Evolutionary conservation across 2,797 vertebrate genomes (phyloP).

Genomic region (Rhynchonycteris naso): DNA sequence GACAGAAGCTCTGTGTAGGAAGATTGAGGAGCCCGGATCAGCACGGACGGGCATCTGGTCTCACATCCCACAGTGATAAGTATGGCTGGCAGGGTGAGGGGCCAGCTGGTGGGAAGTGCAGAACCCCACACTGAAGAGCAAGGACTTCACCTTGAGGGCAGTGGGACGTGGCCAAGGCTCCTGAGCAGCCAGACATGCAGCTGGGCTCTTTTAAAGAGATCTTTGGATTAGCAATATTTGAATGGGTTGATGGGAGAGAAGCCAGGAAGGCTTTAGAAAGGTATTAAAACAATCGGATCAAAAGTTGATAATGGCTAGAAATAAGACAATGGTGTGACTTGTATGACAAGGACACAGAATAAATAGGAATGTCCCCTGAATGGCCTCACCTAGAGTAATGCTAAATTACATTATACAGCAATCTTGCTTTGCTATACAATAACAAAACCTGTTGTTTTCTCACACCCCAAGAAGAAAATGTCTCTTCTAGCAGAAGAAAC

Average conservation of each 20-base stretch:
- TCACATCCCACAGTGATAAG: background rate
- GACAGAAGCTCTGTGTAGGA: background rate
- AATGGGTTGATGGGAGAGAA: background rate
- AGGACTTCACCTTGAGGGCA: background rate
- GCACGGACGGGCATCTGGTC: background rate
- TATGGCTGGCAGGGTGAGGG: background rate
- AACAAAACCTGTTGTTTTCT: background rate
- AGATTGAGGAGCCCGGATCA: background rate
- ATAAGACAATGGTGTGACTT: background rate
- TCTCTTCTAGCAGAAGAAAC: background rate
- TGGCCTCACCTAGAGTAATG: background rate
- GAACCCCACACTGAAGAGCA: background rate
- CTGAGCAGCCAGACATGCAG: no score
- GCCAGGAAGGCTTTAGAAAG: background rate
- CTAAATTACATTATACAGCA: background rate
- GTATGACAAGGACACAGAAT: background rate
- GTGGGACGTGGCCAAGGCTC: no score
- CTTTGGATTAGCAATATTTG: background rate
- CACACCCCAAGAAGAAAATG: background rate
- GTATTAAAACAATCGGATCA: background rate
- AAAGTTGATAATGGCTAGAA: background rate
- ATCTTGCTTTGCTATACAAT: background rate
- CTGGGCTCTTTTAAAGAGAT: background rate
- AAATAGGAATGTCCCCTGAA: background rate
- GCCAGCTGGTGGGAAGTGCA: background rate